Conservation (phyloP, 2,113 vertebrate species). For the human region DNA sequence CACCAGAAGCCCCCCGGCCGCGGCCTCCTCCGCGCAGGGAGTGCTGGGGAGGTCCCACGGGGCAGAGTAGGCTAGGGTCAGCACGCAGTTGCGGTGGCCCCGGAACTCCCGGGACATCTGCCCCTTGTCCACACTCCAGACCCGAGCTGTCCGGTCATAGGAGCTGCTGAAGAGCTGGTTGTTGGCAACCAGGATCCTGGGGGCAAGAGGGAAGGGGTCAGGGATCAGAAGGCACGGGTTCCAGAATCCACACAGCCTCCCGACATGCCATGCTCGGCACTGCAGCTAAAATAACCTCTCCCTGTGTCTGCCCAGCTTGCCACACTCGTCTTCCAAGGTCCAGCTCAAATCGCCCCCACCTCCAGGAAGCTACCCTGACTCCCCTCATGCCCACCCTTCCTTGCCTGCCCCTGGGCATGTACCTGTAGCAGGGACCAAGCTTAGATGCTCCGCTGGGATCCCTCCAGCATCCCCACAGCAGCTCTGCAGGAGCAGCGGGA, state of each 20-base stretch:
- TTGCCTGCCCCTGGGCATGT: not conserved
- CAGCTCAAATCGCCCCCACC: not conserved
- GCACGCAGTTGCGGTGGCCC: slow-evolving; percentile 88
- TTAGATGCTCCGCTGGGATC: not conserved
- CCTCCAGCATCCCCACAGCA: not conserved
- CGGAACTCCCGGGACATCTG: slow-evolving; percentile 85
- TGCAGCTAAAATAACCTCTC: not conserved
- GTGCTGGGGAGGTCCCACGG: slow-evolving; percentile 82
- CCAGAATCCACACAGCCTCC: not conserved
- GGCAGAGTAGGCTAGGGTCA: slow-evolving; percentile 85
- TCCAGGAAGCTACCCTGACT: not conserved
- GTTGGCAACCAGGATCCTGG: slow-evolving; percentile 85
- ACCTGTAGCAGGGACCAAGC: not conserved
- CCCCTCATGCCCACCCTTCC: not conserved
- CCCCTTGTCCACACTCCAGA: slow-evolving; percentile 86
- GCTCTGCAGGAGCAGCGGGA: not conserved
- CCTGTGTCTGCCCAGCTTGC: not conserved
- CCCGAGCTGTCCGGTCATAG: slow-evolving; percentile 87
- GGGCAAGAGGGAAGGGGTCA: not conserved
- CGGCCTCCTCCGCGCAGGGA: slow-evolving; percentile 70
- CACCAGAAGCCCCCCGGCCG: slow-evolving; percentile 85
- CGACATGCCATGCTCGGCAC: not conserved
- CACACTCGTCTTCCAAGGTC: not conserved
- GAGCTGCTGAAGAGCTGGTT: slow-evolving; percentile 88
- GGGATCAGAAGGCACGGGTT: not conserved